Base-by-base conservation (phyloP, 2,113 vertebrate genomes). In the Chaetodon auriga region DNA sequence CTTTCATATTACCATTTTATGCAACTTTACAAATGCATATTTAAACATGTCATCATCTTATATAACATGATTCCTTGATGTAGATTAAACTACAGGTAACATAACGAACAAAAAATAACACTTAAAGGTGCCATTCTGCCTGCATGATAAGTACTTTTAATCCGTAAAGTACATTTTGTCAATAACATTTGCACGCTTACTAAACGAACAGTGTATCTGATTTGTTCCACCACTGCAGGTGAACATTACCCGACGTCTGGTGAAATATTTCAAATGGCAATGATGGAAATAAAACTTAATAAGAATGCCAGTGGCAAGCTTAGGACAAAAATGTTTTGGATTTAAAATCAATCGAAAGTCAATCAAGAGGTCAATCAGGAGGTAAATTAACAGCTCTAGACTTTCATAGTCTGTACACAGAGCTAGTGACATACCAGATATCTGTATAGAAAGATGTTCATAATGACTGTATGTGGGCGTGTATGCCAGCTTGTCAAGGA, bases 311-410 rank as follows among this genome's bases (percentile, higher is more conserved):
- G 10, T 21, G 38, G 53, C 15, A 45, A 43, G 55, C 30, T 58
- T 6, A 62, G 36, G 12, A 43, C 14, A 6, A n/a, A 65, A 2
- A 65, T 9, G 19, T 68, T 43, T 30, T 2, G 30, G 30, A 30
- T 30, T 30, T 30, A 43, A 43, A 9, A 43, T 43, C 30, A 30
- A 30, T 30, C 30, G 30, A 30, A 30, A 30, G 41, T 12, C 11
- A 23, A 23, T 43, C 68, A 49, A 57, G 30, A 70, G 43, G 46
- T 78, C 53, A 64, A 18, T 74, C 38, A 51, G 7, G n/a, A 62
- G 46, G 21, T 49, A 14, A 68, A 35, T 72, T 11, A 70, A 51
- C 12, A 45, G 10, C 30, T 43, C 4, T 45, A 0, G 43, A 43
- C 3, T 55, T 74, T 45, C 51, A 11, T 30, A 18, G 12, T 41